These are phyloP conservation scores for Ormyrus nitidulus DNA, from an alignment of 2,888 invertebrate genomes.

Conservation along the genomic window DNA sequence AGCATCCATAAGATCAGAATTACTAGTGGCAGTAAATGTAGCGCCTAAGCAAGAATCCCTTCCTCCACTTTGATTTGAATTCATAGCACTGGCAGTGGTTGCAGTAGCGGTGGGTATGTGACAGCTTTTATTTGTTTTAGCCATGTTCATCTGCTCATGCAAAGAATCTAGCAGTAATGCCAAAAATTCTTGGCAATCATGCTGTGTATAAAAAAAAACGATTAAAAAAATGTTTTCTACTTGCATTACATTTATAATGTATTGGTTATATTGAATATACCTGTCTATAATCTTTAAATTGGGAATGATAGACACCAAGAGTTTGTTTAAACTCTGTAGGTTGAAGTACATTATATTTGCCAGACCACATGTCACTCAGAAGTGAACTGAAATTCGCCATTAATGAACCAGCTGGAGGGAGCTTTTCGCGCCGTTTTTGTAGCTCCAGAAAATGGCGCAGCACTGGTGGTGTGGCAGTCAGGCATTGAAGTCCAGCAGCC, in stretches of 20 bases:
- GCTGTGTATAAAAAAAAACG: constrained; percentile 72
- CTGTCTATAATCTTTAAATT: constrained; percentile 81
- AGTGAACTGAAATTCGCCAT: constrained; percentile 78
- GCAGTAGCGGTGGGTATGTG: constrained; percentile 65
- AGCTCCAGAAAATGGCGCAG: constrained; percentile 77
- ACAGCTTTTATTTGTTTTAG: constrained; percentile 69
- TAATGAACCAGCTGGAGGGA: constrained; percentile 72
- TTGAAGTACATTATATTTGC: constrained; percentile 77
- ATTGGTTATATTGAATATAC: constrained; percentile 66
- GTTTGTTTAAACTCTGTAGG: constrained; percentile 79
- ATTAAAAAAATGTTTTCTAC: constrained; percentile 7
- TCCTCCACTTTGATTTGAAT: constrained; percentile 65
- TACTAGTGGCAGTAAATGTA: constrained; percentile 64
- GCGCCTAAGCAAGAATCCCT: constrained; percentile 61
- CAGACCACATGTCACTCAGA: constrained; percentile 79
- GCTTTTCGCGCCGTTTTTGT: constrained; percentile 68
- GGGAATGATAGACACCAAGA: constrained; percentile 78
- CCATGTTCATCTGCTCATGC: constrained; percentile 79
- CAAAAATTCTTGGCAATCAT: constrained; percentile 83
- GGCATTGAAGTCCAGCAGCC: constrained; percentile 79
- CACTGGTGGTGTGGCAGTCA: constrained; percentile 78
- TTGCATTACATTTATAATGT: constrained; percentile 5
- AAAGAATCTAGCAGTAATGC: constrained; percentile 80
- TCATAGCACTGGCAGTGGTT: constrained; percentile 69
- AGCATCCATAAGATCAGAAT: constrained; percentile 66